Evolutionary conservation across 2,888 invertebrate genomes (phyloP).

Genomic region (Apodemia zela): DNA sequence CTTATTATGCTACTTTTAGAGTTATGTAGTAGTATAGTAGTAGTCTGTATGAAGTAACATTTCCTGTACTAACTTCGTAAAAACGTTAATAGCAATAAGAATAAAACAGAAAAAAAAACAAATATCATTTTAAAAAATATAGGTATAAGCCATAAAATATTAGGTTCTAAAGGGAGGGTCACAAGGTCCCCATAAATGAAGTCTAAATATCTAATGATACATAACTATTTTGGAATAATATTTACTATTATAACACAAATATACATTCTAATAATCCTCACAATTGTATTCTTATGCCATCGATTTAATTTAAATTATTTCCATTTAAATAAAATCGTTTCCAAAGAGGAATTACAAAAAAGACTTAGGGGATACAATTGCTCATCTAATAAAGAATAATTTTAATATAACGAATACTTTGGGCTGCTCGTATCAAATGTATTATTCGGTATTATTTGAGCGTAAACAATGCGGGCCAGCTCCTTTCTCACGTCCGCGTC

Average conservation of each 20-base stretch:
- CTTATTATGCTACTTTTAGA: no score
- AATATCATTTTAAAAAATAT: no score
- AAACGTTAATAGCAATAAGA: no score
- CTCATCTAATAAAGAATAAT: constrained; percentile 59
- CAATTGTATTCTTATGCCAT: constrained; percentile 2
- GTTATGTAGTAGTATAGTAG: no score
- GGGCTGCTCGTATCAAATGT: constrained; percentile 52
- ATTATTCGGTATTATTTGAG: constrained; percentile 75
- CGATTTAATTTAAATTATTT: constrained; percentile 11
- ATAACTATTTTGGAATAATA: background rate
- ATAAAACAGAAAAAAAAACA: no score
- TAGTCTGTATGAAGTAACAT: no score
- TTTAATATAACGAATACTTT: constrained; percentile 62
- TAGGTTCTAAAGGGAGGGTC: no score
- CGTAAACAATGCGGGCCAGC: constrained; percentile 75
- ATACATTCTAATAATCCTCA: background rate
- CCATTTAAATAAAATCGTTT: constrained; percentile 2
- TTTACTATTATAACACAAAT: background rate
- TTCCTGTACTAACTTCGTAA: no score
- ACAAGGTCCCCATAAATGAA: no score
- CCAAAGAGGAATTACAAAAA: constrained; percentile 5
- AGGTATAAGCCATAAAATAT: no score
- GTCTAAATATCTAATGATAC: no score
- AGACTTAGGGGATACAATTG: constrained; percentile 28
- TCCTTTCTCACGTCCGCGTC: constrained; percentile 69